These are phyloP conservation scores for Epinephelus awoara DNA, from an alignment of 2,797 vertebrate species.

Conservation along the genomic window DNA sequence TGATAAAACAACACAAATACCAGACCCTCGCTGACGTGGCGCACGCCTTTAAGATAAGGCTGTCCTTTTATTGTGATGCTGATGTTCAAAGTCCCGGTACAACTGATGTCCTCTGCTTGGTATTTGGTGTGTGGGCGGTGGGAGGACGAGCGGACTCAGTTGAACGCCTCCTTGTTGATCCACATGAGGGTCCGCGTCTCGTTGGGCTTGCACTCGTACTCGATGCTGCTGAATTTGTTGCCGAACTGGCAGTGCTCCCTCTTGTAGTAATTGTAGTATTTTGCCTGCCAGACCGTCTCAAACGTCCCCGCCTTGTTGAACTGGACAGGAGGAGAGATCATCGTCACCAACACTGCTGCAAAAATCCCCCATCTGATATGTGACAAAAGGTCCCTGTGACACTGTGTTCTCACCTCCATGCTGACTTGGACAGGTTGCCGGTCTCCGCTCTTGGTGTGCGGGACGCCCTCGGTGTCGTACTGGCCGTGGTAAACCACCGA, in stretches of 20 bases:
- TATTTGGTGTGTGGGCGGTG: neutral
- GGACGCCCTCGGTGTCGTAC: constrained; percentile 97
- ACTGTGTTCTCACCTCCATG: constrained; percentile 88
- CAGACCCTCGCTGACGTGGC: neutral
- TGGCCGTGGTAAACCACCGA: constrained; percentile 89
- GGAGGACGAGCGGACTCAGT: constrained; percentile 64
- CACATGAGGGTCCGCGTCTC: constrained; percentile 99
- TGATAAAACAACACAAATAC: constrained; percentile 7
- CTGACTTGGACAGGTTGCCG: constrained; percentile 95
- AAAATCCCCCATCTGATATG: neutral
- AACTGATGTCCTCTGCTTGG: constrained; percentile 29
- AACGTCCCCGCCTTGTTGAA: constrained; percentile 91
- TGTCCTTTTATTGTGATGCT: constrained; percentile 36
- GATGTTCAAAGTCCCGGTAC: constrained; percentile 47
- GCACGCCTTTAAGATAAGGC: neutral
- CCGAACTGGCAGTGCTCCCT: constrained; percentile 98
- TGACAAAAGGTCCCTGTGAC: neutral
- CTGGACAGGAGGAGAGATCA: constrained; percentile 69
- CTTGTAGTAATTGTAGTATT: constrained; percentile 99
- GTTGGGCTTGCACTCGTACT: constrained; percentile 98
- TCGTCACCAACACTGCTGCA: neutral
- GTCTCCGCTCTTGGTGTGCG: constrained; percentile 97
- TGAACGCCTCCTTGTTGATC: constrained; percentile 98
- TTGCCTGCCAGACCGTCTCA: constrained; percentile 98
- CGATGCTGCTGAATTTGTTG: constrained; percentile 95